phyloP scores from a whole-genome alignment of 2,888 invertebrate species.

The Terebella lapidaria region DNA sequence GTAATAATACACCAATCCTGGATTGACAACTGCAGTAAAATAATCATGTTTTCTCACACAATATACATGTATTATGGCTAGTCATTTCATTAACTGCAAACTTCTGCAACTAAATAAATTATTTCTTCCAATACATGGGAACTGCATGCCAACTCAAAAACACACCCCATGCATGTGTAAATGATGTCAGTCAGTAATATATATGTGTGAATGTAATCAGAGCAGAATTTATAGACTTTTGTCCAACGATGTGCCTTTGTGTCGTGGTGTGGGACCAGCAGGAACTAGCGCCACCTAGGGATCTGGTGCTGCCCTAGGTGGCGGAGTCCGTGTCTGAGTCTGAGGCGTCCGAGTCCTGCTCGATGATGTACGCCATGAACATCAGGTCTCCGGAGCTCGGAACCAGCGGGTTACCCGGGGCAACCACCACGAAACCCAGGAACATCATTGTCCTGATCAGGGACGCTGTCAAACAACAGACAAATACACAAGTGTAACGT shows the following conservation, averaged over 20 bases:
- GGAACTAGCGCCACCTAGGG: not conserved
- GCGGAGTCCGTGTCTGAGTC: constrained; percentile 5
- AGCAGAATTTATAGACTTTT: not conserved
- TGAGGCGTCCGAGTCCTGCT: constrained; percentile 21
- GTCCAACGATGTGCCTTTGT: not conserved
- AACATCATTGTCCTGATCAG: constrained; percentile 94
- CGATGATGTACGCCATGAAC: constrained; percentile 60
- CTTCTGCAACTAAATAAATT: no score
- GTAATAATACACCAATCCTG: not conserved
- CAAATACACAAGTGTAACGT: not conserved
- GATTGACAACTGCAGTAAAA: not conserved
- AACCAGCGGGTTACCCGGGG: constrained; percentile 70
- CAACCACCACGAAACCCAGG: constrained; percentile 84
- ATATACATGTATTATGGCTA: no score
- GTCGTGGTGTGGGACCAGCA: not conserved
- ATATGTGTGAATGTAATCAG: not conserved
- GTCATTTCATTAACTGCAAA: no score
- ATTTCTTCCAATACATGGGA: no score
- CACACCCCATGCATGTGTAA: no score
- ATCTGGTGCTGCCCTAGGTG: not conserved
- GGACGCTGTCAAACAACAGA: constrained; percentile 60
- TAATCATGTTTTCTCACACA: no score
- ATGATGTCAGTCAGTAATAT: no score
- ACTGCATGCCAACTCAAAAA: no score
- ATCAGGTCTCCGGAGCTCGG: constrained; percentile 63